Evolutionary conservation across 2,888 invertebrate species (phyloP).

Genomic region (Prosopocoilus inquinatus): DNA sequence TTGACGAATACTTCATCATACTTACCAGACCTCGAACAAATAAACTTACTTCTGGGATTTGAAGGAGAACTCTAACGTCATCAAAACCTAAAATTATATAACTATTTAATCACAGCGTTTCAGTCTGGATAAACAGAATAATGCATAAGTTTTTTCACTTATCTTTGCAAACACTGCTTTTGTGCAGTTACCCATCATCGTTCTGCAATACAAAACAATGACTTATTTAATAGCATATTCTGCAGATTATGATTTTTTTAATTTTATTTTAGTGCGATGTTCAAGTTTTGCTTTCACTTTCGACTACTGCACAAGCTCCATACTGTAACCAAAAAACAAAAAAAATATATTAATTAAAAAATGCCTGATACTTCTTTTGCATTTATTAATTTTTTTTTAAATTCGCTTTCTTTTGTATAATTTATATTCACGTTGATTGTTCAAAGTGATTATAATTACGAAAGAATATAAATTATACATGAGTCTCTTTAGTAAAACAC

Average conservation of each 20-base stretch:
- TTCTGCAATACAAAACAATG: background rate
- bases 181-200: conserved; percentile 9
- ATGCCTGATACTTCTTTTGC: no score
- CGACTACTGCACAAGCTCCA: conserved; percentile 16
- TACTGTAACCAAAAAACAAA: conserved; percentile 21
- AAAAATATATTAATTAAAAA: conserved; percentile 12
- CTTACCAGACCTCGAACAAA: no score
- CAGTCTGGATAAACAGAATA: background rate
- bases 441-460: no score
- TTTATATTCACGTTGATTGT: no score
- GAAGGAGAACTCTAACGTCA: background rate
- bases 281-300: conserved; percentile 5
- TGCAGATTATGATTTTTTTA: background rate
- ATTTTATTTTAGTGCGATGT: background rate
- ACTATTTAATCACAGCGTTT: conserved; percentile 5
- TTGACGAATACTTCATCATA: no score
- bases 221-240: background rate
- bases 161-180: conserved; percentile 16
- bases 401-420: conserved; percentile 1
- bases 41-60: no score
- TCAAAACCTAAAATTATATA: conserved; percentile 21
- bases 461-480: conserved; percentile 4
- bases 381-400: conserved; percentile 9
- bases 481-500: no score
- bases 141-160: conserved; percentile 20